Base-by-base conservation (phyloP, 2,113 vertebrate genomes). In the Phylloscopus trochilus region DNA sequence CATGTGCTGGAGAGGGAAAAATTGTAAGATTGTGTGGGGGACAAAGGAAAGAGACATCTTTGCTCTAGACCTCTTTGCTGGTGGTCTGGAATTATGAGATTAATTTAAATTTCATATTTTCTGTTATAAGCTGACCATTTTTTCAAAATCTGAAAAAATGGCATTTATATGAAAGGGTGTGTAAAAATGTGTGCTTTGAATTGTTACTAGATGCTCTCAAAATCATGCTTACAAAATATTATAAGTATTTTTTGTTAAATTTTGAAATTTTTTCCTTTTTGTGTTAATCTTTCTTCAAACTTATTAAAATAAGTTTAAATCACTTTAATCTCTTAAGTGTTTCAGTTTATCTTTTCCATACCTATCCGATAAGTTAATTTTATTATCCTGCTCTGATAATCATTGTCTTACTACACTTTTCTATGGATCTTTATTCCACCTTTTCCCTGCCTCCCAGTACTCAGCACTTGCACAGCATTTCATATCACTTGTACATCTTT, bases 11-110 rank as follows among this genome's bases (percentile, higher is more conserved):
- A 26, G 51, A 46, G n/a, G 28, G 43, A 55, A 69, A 84, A 62
- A 27, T 0, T 3, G 0, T 23, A 30, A 35, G 46, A 30, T 18
- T 47, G 13, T 28, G 26, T 33, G 15, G 15, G 27, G 49, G 11
- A 31, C 22, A 59, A 82, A 88, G 43, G 33, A 52, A 84, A 56
- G 79, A 46, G 17, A 37, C 8, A 4, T 53, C 46, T 84, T 83
- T 76, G 43, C 31, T 80, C 21, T 59, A 41, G 15, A 72, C 46
- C 37, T 20, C 41, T 66, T 66, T 52, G 11, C 23, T 58, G 35
- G n/a, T 43, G 26, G 33, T 55, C 30, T 93, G 55, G 44, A 83
- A 62, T 74, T 1, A 53, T 1, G 11, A 84, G 24, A 72, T 76
- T 15, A 74, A 52, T 0, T 73, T 59, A 51, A 72, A 51, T 39